These are phyloP conservation scores for Drosophila pallidifrons DNA, from an alignment of 1,140 invertebrate species.

Conservation along the genomic window DNA sequence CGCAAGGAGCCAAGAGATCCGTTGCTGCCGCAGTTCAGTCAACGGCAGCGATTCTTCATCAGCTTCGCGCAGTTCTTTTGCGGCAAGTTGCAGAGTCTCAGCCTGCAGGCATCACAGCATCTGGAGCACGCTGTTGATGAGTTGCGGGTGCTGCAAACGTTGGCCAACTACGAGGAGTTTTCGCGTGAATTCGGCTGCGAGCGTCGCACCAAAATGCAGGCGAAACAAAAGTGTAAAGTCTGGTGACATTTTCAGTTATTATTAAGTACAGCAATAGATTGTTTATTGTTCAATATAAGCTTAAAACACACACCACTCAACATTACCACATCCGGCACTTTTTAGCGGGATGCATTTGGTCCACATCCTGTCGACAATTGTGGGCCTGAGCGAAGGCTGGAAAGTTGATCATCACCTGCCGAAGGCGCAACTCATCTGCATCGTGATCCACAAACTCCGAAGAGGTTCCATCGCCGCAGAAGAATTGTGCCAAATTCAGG, in stretches of 20 bases:
- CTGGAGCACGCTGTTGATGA: conserved; percentile 93
- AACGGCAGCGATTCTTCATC: conserved; percentile 92
- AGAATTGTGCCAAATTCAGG: conserved; percentile 73
- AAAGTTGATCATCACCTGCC: conserved; percentile 57
- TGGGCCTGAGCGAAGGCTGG: conserved; percentile 46
- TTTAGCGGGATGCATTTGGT: conserved; percentile 37
- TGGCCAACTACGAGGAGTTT: conserved; percentile 94
- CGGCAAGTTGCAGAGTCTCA: conserved; percentile 92
- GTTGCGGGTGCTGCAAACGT: conserved; percentile 91
- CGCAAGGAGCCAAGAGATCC: conserved; percentile 54
- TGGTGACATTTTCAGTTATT: conserved; percentile 87
- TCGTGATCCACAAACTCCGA: conserved; percentile 56
- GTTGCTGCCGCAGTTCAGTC: conserved; percentile 87
- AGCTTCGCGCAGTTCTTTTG: conserved; percentile 96
- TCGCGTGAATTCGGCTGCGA: conserved; percentile 90
- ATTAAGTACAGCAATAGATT: too few species aligned
- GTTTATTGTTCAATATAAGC: too few species aligned
- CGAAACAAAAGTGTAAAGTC: conserved; percentile 92
- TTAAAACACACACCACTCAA: too few species aligned
- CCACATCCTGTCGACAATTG: conserved; percentile 24
- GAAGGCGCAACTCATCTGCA: conserved; percentile 54
- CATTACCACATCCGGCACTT: conserved; percentile 66
- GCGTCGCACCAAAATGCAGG: conserved; percentile 92
- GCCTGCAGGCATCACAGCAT: conserved; percentile 90
- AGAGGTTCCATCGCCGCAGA: conserved; percentile 46